phyloP scores from a whole-genome alignment of 2,888 invertebrate genomes.

The Trilocha varians region DNA sequence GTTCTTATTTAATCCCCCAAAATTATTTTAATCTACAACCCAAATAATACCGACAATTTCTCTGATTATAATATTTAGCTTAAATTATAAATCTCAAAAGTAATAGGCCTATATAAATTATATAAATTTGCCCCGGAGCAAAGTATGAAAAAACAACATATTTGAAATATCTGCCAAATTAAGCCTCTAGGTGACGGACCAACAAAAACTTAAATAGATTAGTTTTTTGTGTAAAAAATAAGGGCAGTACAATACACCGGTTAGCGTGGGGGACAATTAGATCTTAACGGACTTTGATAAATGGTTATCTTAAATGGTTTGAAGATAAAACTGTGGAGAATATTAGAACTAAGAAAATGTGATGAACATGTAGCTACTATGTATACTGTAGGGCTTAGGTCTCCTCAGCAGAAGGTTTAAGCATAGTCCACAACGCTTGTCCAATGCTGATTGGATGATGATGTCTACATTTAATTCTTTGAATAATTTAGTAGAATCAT shows the following conservation, averaged over 20 bases:
- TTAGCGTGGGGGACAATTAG: conserved; percentile 70
- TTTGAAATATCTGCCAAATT: conserved; percentile 49
- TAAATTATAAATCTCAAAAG: too few species aligned
- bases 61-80: too few species aligned
- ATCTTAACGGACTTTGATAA: conserved; percentile 70
- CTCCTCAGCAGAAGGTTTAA: too few species aligned
- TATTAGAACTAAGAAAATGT: not conserved
- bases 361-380: not conserved
- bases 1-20: too few species aligned
- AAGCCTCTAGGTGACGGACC: not conserved
- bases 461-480: too few species aligned
- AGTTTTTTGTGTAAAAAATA: conserved; percentile 33
- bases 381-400: too few species aligned
- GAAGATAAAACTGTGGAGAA: conserved; percentile 33
- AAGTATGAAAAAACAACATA: conserved; percentile 24
- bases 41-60: too few species aligned
- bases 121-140: not conserved
- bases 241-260: conserved; percentile 29
- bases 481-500: too few species aligned
- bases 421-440: too few species aligned
- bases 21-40: too few species aligned
- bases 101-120: too few species aligned
- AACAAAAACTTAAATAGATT: conserved; percentile 16
- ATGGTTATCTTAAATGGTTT: conserved; percentile 52
- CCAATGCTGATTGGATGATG: too few species aligned